Evolutionary conservation across 2,888 invertebrate species (phyloP).

Genomic region (Epinotia demarniana): DNA sequence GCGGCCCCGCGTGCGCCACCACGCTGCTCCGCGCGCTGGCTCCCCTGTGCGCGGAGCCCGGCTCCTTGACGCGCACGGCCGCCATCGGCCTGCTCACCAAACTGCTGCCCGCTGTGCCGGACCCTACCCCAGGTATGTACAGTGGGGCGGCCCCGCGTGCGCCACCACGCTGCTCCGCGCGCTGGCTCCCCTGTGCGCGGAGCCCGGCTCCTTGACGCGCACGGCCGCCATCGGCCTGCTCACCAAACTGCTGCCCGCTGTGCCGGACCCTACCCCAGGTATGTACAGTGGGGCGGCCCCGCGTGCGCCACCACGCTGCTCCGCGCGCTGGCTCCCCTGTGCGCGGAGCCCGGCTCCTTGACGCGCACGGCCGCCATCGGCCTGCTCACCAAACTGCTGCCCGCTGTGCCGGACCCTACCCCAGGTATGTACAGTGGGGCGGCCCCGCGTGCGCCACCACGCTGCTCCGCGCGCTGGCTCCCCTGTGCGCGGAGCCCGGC

Average conservation of each 20-base stretch:
- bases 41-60: constrained; percentile 77
- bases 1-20: constrained; percentile 62
- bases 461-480: constrained; percentile 81
- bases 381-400: constrained; percentile 49
- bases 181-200: constrained; percentile 76
- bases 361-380: constrained; percentile 89
- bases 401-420: constrained; percentile 46
- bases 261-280: constrained; percentile 46
- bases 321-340: constrained; percentile 80
- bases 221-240: constrained; percentile 86
- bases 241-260: constrained; percentile 37
- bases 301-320: constrained; percentile 58
- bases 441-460: constrained; percentile 60
- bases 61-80: constrained; percentile 85
- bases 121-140: constrained; percentile 3
- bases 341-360: constrained; percentile 76
- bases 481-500: constrained; percentile 77
- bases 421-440: constrained; percentile 61
- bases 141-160: constrained; percentile 68
- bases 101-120: constrained; percentile 47
- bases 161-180: constrained; percentile 76
- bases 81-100: constrained; percentile 83
- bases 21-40: constrained; percentile 78
- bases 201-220: constrained; percentile 84
- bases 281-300: constrained; percentile 68